Conservation (phyloP, 1,140 invertebrate genomes). For the Caerostris darwini region DNA sequence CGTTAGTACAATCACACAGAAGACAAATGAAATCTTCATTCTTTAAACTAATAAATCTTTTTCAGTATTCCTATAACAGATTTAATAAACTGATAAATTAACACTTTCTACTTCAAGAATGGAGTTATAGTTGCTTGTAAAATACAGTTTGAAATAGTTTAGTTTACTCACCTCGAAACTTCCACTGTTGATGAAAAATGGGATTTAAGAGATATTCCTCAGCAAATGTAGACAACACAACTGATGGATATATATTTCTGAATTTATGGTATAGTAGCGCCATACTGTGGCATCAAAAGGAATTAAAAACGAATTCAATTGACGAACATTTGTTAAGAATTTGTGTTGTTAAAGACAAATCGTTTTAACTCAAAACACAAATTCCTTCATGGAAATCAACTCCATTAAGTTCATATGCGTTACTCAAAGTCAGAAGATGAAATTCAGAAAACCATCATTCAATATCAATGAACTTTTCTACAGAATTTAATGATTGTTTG, state of each 20-base stretch:
- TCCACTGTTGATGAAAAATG: not conserved
- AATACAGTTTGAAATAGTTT: not conserved
- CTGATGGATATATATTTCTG: not conserved
- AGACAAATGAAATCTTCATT: not conserved
- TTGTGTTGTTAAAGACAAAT: no score
- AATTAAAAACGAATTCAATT: not conserved
- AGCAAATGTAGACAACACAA: not conserved
- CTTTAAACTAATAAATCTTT: not conserved
- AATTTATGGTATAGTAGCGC: constrained; percentile 37
- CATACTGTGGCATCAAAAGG: constrained; percentile 11
- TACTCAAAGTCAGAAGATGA: no score
- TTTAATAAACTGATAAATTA: not conserved
- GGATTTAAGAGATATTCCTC: not conserved
- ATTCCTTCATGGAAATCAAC: no score
- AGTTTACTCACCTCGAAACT: not conserved
- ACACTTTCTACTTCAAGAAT: not conserved
- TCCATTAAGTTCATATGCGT: no score
- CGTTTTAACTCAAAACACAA: no score
- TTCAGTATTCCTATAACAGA: not conserved
- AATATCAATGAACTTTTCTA: no score
- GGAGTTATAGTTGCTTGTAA: not conserved
- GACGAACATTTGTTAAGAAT: not conserved
- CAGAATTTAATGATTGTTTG: no score
- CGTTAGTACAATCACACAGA: not conserved
- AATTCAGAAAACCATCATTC: no score